Evolutionary conservation across 2,797 vertebrate genomes (phyloP).

Genomic region (Arctocebus calabarensis): DNA sequence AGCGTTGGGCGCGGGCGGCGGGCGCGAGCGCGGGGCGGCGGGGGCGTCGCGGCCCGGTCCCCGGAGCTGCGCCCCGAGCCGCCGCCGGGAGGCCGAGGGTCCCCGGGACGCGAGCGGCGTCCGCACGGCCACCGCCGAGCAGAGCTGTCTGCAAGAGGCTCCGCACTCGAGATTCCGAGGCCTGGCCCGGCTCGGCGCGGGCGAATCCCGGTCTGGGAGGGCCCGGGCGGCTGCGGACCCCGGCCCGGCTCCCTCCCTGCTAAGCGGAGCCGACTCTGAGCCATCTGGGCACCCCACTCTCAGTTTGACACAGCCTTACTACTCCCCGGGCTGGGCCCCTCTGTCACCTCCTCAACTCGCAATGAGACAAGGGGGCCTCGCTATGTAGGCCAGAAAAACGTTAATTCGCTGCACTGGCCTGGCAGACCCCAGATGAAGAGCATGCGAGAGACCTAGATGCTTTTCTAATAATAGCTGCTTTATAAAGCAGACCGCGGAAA

Average conservation of each 20-base stretch:
- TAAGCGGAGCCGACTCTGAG: too few species aligned
- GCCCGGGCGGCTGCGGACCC: not conserved
- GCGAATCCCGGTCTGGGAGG: not conserved
- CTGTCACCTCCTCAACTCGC: not conserved
- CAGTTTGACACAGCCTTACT: not conserved
- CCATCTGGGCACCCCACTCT: not conserved
- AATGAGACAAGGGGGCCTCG: not conserved
- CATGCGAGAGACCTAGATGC: not conserved
- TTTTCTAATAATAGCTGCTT: not conserved
- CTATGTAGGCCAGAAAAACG: not conserved
- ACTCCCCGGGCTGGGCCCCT: too few species aligned
- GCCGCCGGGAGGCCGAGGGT: not conserved
- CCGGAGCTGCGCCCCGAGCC: not conserved
- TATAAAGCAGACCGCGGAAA: not conserved
- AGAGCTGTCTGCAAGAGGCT: not conserved
- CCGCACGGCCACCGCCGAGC: fast-evolving
- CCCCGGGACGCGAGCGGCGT: fast-evolving
- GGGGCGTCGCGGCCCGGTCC: not conserved
- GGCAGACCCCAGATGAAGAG: not conserved
- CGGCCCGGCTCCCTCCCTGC: not conserved
- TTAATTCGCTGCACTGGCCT: not conserved
- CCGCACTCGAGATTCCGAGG: not conserved
- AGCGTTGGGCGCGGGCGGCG: conserved; percentile 47
- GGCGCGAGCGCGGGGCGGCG: not conserved
- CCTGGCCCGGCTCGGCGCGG: not conserved